Evolutionary conservation across 2,797 vertebrate genomes (phyloP).

Genomic region (Prunella strophiata): DNA sequence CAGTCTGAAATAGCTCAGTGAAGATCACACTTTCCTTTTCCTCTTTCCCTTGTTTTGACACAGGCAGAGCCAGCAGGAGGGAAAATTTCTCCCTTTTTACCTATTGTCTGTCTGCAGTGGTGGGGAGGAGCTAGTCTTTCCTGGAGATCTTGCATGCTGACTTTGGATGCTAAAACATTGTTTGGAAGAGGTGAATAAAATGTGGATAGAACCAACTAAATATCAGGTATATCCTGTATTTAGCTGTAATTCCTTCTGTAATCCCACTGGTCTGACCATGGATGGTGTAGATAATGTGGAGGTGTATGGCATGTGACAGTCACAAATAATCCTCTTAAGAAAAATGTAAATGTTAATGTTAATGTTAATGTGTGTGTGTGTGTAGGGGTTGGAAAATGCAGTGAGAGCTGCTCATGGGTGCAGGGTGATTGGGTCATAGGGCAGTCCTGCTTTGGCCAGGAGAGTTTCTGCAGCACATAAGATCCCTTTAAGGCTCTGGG

Average conservation of each 20-base stretch:
- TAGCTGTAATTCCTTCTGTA: too few relatives aligned
- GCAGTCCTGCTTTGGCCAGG: background rate
- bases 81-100: background rate
- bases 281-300: background rate
- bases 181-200: background rate
- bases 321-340: background rate
- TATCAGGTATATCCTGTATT: accelerated
- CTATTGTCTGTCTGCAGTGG: background rate
- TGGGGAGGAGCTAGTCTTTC: background rate
- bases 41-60: background rate
- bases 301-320: background rate
- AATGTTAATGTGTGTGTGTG: accelerated
- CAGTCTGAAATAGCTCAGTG: background rate
- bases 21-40: background rate
- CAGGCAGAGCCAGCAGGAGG: background rate
- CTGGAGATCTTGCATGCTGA: background rate
- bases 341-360: background rate
- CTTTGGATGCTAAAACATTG: background rate
- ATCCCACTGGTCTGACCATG: background rate
- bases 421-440: background rate
- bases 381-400: background rate
- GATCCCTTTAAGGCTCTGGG: background rate
- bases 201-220: accelerated
- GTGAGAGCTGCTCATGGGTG: background rate
- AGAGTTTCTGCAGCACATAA: background rate